Percentiles rank a stretch among this genome's conserved stretches.
phyloP scores from a whole-genome alignment of 1,140 invertebrate species.

The Hestina assimilis region DNA sequence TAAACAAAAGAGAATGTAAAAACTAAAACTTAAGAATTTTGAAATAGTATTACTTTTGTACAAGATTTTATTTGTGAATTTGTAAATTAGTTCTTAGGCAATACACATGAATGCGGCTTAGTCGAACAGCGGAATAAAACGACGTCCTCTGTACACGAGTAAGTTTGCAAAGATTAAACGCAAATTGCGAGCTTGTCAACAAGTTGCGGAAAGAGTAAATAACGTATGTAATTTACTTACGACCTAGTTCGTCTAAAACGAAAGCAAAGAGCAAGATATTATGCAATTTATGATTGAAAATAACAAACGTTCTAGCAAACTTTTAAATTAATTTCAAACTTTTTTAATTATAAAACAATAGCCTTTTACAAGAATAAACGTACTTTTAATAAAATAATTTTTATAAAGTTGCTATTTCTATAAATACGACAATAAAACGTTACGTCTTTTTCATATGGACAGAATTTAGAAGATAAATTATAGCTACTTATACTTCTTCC shows the following conservation, averaged over 20 bases:
- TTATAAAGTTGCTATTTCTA: too few relatives aligned
- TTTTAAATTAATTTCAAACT: neutral
- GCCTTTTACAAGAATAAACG: neutral
- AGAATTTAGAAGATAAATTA: too few relatives aligned
- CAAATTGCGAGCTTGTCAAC: constrained; percentile 13
- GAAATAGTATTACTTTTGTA: too few relatives aligned
- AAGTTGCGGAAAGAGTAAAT: constrained; percentile 6
- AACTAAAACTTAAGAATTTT: too few relatives aligned
- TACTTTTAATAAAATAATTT: too few relatives aligned
- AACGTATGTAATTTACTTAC: constrained; percentile 14
- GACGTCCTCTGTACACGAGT: neutral
- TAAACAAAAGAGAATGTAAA: too few relatives aligned
- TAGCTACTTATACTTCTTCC: too few relatives aligned
- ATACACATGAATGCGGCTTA: constrained; percentile 7
- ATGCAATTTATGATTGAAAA: neutral
- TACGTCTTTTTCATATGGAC: too few relatives aligned
- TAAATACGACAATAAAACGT: too few relatives aligned
- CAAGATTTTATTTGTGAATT: neutral
- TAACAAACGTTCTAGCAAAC: neutral
- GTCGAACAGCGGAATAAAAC: constrained; percentile 9
- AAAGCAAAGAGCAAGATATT: neutral
- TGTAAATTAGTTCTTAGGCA: constrained; percentile 8
- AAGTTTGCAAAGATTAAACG: constrained; percentile 8
- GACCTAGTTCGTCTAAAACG: constrained; percentile 8
- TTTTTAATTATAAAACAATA: neutral